Conservation (phyloP, 1,140 invertebrate species). For the Hermetia illucens region DNA sequence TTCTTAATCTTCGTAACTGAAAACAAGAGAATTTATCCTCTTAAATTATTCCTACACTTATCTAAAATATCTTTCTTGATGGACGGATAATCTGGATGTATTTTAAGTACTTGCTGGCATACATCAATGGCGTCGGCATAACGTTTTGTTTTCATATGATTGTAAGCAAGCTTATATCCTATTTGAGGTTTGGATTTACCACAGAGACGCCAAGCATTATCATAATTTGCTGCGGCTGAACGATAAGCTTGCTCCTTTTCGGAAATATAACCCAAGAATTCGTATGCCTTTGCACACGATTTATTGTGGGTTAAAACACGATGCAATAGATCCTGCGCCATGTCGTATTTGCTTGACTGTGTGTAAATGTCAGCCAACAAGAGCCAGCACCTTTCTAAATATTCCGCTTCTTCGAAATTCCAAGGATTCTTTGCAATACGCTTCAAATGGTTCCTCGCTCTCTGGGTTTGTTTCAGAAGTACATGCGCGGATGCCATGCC, state of each 20-base stretch:
- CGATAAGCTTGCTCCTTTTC: conserved; percentile 88
- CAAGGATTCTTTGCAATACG: conserved; percentile 72
- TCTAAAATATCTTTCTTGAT: conserved; percentile 89
- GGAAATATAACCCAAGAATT: conserved; percentile 69
- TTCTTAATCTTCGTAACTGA: no score
- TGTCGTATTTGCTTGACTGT: conserved; percentile 72
- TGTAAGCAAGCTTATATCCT: conserved; percentile 86
- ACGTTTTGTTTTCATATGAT: conserved; percentile 79
- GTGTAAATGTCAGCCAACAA: conserved; percentile 85
- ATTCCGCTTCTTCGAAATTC: conserved; percentile 91
- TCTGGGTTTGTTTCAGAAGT: conserved; percentile 75
- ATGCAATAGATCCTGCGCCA: conserved; percentile 68
- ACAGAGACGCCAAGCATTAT: conserved; percentile 63
- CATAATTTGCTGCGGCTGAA: conserved; percentile 70
- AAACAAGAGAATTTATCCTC: conserved; percentile 50
- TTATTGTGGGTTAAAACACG: conserved; percentile 78
- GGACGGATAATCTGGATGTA: conserved; percentile 78
- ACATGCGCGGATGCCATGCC: conserved; percentile 79
- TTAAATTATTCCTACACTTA: conserved; percentile 75
- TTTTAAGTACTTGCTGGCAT: conserved; percentile 64
- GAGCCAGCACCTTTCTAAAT: conserved; percentile 89
- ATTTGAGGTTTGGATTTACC: conserved; percentile 67
- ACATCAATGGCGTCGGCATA: conserved; percentile 62
- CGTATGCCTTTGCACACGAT: conserved; percentile 80
- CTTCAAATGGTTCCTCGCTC: conserved; percentile 87